These are phyloP conservation scores for Gila robusta DNA, from an alignment of 2,797 vertebrate species.

Conservation along the genomic window DNA sequence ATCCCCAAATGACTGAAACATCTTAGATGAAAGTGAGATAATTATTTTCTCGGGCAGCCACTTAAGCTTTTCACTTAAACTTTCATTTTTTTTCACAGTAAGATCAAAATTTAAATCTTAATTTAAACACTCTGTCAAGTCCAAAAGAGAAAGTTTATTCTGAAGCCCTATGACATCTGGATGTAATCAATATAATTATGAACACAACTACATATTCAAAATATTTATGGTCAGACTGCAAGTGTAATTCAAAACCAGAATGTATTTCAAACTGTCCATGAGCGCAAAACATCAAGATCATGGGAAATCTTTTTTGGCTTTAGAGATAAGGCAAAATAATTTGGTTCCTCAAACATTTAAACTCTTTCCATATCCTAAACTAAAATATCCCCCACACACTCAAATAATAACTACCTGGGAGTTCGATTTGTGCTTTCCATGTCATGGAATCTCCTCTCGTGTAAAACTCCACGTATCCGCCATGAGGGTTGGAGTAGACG, in stretches of 20 bases:
- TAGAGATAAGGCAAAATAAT: constrained; percentile 21
- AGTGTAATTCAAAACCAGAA: constrained; percentile 47
- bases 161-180: constrained; percentile 60
- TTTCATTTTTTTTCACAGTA: background rate
- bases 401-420: constrained; percentile 81
- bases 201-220: constrained; percentile 56
- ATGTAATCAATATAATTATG: constrained; percentile 64
- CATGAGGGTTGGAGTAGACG: constrained; percentile 82
- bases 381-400: background rate
- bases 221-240: constrained; percentile 61
- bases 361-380: constrained; percentile 1
- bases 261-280: constrained; percentile 47
- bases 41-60: background rate
- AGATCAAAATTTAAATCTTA: constrained; percentile 1
- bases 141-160: constrained; percentile 1
- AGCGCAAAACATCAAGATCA: constrained; percentile 13
- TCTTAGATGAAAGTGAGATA: background rate
- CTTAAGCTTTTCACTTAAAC: background rate
- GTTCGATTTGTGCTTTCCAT: constrained; percentile 89
- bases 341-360: background rate
- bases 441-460: constrained; percentile 84
- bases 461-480: constrained; percentile 91
- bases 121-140: background rate
- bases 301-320: constrained; percentile 39
- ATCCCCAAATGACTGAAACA: background rate